Evolutionary conservation across 1,140 invertebrate genomes (phyloP).

Genomic region (Eubasilissa regina): DNA sequence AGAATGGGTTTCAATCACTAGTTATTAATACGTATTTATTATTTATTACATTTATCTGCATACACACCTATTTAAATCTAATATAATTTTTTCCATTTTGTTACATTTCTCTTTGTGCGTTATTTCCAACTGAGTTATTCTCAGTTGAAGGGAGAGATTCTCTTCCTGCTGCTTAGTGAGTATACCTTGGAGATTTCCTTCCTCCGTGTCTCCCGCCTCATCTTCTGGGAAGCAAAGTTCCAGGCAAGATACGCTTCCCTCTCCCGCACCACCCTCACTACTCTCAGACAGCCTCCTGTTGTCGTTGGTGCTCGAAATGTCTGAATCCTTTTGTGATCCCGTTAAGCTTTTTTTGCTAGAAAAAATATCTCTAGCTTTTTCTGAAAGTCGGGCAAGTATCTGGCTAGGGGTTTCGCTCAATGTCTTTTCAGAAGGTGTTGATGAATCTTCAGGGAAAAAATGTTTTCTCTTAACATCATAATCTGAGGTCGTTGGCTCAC

Average conservation of each 20-base stretch:
- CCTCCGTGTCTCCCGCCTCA: constrained; percentile 63
- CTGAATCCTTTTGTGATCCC: constrained; percentile 64
- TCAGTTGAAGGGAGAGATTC: constrained; percentile 67
- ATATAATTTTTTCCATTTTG: constrained; percentile 68
- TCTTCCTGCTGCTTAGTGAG: constrained; percentile 68
- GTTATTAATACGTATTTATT: too few species aligned
- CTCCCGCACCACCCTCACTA: constrained; percentile 64
- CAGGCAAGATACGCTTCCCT: constrained; percentile 69
- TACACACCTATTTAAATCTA: constrained; percentile 69
- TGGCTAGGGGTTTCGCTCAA: constrained; percentile 68
- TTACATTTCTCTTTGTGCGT: constrained; percentile 68
- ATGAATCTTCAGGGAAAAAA: constrained; percentile 67
- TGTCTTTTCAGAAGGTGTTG: constrained; percentile 60
- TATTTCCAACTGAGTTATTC: constrained; percentile 66
- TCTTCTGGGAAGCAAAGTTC: constrained; percentile 70
- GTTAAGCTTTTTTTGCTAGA: constrained; percentile 68
- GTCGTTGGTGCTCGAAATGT: constrained; percentile 67
- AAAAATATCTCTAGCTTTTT: constrained; percentile 72
- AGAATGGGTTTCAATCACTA: too few species aligned
- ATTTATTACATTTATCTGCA: background rate
- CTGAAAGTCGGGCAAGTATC: constrained; percentile 68
- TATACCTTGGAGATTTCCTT: constrained; percentile 62
- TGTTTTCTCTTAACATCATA: constrained; percentile 65
- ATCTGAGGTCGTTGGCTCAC: constrained; percentile 69
- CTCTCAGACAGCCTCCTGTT: constrained; percentile 69